Percentiles rank a stretch among this genome's conserved stretches.
phyloP scores from a whole-genome alignment of 30 jellyfish, hydroid and myxozoan species.

The Aurelia aurita region DNA sequence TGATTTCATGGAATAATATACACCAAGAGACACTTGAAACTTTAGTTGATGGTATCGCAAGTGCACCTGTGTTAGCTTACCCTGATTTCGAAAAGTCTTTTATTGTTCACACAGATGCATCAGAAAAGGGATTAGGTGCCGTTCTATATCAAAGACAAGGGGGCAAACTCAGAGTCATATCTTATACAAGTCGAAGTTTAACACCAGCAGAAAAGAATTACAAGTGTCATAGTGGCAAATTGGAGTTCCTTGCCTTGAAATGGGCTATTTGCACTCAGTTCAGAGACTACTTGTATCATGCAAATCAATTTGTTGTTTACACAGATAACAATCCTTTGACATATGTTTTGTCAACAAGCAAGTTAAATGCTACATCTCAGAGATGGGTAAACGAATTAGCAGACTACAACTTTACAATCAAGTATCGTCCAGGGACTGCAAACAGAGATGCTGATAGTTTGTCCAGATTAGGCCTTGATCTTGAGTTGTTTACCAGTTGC shows the following conservation, averaged over 20 bases:
- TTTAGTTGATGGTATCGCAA: conserved; percentile 38
- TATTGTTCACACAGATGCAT: too few species aligned
- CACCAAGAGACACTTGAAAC: conserved; percentile 40
- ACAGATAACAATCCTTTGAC: conserved; percentile 49
- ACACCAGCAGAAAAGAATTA: conserved; percentile 55
- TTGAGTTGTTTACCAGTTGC: conserved; percentile 28
- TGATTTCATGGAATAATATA: conserved; percentile 18
- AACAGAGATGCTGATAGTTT: conserved; percentile 67
- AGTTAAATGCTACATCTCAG: conserved; percentile 50
- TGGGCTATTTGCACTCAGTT: too few species aligned
- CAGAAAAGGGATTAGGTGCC: too few species aligned
- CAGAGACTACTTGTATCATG: too few species aligned
- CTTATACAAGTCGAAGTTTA: conserved; percentile 55
- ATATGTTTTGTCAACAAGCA: conserved; percentile 39
- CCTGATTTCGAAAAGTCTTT: conserved; percentile 39
- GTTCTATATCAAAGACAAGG: conserved; percentile 17
- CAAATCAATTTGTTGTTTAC: too few species aligned
- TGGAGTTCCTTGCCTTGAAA: conserved; percentile 13
- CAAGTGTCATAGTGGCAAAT: conserved; percentile 41
- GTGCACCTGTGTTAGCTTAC: conserved; percentile 51
- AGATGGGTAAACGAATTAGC: conserved; percentile 63
- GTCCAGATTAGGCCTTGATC: conserved; percentile 44
- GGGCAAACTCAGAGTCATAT: conserved; percentile 34
- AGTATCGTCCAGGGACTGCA: conserved; percentile 56
- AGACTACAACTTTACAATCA: conserved; percentile 52